phyloP scores from a whole-genome alignment of 2,888 invertebrate genomes.

The Drosophila colorata region DNA sequence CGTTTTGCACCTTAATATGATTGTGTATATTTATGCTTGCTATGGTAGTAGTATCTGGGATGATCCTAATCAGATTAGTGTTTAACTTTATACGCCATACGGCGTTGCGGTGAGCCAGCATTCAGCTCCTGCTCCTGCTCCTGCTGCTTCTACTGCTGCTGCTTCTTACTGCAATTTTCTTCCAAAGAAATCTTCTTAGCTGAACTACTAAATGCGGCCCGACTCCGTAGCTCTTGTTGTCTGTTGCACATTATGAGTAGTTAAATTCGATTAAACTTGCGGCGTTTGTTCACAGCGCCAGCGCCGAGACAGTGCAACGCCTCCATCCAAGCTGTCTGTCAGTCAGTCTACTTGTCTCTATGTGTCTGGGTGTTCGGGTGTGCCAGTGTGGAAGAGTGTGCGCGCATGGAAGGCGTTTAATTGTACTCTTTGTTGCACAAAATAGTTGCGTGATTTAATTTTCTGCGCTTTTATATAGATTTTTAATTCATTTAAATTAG shows the following conservation, averaged over 20 bases:
- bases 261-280: slow-evolving; percentile 83
- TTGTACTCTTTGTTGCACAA: slow-evolving; percentile 73
- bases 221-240: slow-evolving; percentile 60
- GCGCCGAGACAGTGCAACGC: slow-evolving; percentile 56
- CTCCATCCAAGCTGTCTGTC: slow-evolving; percentile 28
- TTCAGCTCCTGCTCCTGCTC: no score
- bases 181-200: slow-evolving; percentile 11
- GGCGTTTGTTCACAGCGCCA: slow-evolving; percentile 57
- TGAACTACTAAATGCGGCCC: slow-evolving; percentile 13
- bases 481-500: slow-evolving; percentile 73
- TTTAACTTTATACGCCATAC: slow-evolving; percentile 80
- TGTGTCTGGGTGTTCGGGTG: slow-evolving; percentile 1
- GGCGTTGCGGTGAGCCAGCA: slow-evolving; percentile 24
- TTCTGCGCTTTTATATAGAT: slow-evolving; percentile 67
- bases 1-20: slow-evolving; percentile 37
- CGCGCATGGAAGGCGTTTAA: slow-evolving; percentile 42
- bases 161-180: no score
- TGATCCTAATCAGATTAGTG: slow-evolving; percentile 83
- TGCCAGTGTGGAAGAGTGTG: slow-evolving; percentile 5
- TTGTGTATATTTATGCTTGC: slow-evolving; percentile 17
- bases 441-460: slow-evolving; percentile 79
- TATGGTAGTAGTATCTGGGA: slow-evolving; percentile 34
- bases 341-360: slow-evolving; percentile 5
- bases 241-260: slow-evolving; percentile 83
- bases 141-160: background rate